phyloP scores from a whole-genome alignment of 2,888 invertebrate genomes.

The Pardosa pseudoannulata region DNA sequence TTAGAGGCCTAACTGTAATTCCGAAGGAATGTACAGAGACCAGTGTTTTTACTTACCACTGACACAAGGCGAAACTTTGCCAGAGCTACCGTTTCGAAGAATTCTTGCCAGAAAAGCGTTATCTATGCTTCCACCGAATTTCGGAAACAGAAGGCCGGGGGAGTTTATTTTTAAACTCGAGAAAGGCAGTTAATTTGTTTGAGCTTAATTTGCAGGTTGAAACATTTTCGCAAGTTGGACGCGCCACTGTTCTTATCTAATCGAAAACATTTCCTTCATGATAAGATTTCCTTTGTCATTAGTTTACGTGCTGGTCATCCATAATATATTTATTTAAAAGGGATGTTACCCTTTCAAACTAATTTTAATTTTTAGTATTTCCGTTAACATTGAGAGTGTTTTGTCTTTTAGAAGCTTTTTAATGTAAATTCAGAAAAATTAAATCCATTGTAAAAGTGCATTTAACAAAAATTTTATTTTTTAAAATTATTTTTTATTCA shows the following conservation, averaged over 20 bases:
- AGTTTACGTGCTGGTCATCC: too few relatives aligned
- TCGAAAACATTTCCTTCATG: too few relatives aligned
- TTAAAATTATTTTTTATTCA: too few relatives aligned
- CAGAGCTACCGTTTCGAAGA: conserved; percentile 21
- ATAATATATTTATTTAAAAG: too few relatives aligned
- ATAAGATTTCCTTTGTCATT: too few relatives aligned
- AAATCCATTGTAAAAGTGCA: too few relatives aligned
- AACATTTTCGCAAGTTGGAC: neutral
- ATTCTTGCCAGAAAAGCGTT: conserved; percentile 11
- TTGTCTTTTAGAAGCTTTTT: too few relatives aligned
- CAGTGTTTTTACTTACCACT: conserved; percentile 23
- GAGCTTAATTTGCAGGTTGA: neutral
- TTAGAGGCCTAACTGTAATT: conserved; percentile 4
- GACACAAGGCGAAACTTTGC: neutral
- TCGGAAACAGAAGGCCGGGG: neutral
- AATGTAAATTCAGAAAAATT: too few relatives aligned
- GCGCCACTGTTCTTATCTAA: neutral
- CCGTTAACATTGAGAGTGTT: too few relatives aligned
- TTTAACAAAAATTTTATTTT: too few relatives aligned
- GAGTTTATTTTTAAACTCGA: neutral
- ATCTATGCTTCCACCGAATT: neutral
- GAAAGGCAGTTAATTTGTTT: neutral
- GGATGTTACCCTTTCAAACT: too few relatives aligned
- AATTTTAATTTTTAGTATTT: too few relatives aligned
- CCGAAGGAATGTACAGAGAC: conserved; percentile 11